Base-by-base conservation (phyloP, 2,113 vertebrate genomes). In the Coracopsis vasa region DNA sequence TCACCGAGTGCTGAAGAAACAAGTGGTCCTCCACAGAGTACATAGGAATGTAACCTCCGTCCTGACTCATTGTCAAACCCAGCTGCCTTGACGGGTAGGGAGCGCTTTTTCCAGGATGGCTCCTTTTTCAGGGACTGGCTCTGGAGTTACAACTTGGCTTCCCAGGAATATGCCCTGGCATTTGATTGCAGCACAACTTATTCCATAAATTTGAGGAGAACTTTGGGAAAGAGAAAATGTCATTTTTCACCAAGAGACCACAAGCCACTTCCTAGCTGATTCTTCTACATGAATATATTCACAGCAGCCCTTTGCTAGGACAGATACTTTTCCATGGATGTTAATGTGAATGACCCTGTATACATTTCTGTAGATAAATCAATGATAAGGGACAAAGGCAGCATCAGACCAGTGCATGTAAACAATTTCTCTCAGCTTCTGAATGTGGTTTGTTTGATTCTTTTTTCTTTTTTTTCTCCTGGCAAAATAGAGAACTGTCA, bases 361-460 rank as follows among this genome's bases (percentile, higher is more conserved):
- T 24, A 41, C 7, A 42, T 86, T 90, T 82, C 61, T 72, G 13
- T 37, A 85, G 12, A 25, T 61, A 53, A 72, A 53, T 29, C 45
- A 41, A 24, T 37, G 37, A 86, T 16, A 81, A 79, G 8, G 13
- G 6, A 35, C 53, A 85, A 50, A 56, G 11, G 35, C 13, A 74
- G 14, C 24, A 65, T 33, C 37, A 69, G 62, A 56, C 4, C 20
- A 41, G 1, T 24, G 23, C 20, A 91, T 41, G 11, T 35, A 61
- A 85, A 60, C 10, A 37, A 31, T 42, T 86, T 80, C 29, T 73
- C 41, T 41, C 6, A 62, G 8, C 4, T 86, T 90, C 58, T 45
- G 31, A 47, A 5, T 54, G 0, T 8, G 6, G 0, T 0, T 13
- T 37, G n/a, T 25, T n/a, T 42, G 13, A 1, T 3, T 10, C 29